Percentiles rank a stretch among this genome's conserved stretches.
phyloP scores from a whole-genome alignment of 37 sponge, comb jelly and placozoan genomes.

The Beroe forskalii region DNA sequence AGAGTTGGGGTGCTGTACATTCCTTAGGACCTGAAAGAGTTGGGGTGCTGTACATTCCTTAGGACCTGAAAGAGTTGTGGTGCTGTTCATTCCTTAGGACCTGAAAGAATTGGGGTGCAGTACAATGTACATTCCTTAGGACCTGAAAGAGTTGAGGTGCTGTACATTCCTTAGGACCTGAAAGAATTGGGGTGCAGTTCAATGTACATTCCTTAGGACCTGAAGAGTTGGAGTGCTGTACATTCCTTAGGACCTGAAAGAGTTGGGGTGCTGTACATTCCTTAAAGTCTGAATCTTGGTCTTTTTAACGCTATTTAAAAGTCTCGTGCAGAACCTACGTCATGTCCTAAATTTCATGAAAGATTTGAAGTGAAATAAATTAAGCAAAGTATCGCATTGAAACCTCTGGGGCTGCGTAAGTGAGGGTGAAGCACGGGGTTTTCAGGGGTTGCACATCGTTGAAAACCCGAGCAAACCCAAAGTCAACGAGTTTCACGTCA shows the following conservation, averaged over 20 bases:
- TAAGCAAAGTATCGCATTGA: no score
- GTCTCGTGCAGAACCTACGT: no score
- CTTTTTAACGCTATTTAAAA: no score
- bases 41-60: neutral
- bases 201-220: neutral
- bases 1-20: neutral
- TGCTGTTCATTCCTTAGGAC: neutral
- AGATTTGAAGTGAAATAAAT: no score
- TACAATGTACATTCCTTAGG: neutral
- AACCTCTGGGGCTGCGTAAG: constrained; percentile 97
- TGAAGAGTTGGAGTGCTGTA: neutral
- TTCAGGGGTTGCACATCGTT: constrained; percentile 72
- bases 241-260: neutral
- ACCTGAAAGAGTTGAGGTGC: neutral
- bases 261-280: neutral
- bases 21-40: neutral
- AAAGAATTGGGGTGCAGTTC: neutral
- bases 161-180: neutral
- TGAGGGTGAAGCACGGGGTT: constrained; percentile 92
- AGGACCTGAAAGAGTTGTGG: neutral
- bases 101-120: neutral
- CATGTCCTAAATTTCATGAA: no score
- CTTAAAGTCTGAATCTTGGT: no score
- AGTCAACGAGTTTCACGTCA: constrained; percentile 81
- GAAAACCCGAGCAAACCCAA: constrained; percentile 87